phyloP scores from a whole-genome alignment of 2,113 vertebrate genomes.

The Perca flavescens region DNA sequence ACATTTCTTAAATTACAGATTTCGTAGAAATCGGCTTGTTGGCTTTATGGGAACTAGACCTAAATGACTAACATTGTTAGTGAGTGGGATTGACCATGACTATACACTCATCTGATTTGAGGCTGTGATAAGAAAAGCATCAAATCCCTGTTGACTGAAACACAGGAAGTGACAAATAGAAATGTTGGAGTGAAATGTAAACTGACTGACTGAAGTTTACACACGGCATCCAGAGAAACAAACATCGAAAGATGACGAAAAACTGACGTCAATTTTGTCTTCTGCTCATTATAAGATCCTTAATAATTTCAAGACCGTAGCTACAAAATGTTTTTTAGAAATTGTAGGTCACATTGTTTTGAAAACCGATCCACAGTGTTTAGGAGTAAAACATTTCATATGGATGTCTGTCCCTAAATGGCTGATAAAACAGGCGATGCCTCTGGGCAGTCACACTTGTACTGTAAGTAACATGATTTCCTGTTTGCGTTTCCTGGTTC shows the following conservation, averaged over 20 bases:
- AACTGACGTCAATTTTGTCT: not conserved
- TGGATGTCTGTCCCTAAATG: not conserved
- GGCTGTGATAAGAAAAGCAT: not conserved
- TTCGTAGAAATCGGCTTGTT: not conserved
- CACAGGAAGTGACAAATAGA: slow-evolving; percentile 31
- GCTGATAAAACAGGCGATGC: not conserved
- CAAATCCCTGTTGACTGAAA: no score
- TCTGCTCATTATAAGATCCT: not conserved
- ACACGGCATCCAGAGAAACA: not conserved
- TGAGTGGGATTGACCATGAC: not conserved
- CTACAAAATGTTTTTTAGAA: not conserved
- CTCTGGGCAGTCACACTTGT: no score
- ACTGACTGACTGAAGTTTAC: not conserved
- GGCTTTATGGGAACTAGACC: not conserved
- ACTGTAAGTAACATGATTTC: not conserved
- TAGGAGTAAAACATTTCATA: not conserved
- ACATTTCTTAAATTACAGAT: not conserved
- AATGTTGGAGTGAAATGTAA: not conserved
- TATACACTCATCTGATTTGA: not conserved
- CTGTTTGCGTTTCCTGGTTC: slow-evolving; percentile 46
- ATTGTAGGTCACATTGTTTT: not conserved
- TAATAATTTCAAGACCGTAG: not conserved
- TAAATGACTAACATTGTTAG: not conserved
- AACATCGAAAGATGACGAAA: not conserved
- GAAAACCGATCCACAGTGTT: not conserved